Evolutionary conservation across 1,140 invertebrate genomes (phyloP).

Genomic region (Nasonia vitripennis): DNA sequence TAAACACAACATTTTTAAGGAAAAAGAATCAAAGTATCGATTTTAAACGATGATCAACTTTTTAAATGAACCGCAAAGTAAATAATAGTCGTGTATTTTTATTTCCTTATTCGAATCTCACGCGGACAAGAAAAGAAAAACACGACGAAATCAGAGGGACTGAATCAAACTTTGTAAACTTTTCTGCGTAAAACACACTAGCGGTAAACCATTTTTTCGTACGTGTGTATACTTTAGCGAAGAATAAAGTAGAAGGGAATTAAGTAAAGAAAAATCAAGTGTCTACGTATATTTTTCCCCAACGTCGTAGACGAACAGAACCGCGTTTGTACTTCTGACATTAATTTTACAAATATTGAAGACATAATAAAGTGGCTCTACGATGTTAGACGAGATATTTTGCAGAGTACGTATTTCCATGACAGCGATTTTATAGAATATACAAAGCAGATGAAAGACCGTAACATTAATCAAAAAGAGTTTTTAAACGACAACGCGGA

Average conservation of each 20-base stretch:
- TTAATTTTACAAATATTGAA: constrained; percentile 39
- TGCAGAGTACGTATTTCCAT: constrained; percentile 51
- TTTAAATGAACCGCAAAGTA: constrained; percentile 19
- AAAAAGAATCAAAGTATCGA: constrained; percentile 45
- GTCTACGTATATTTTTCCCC: constrained; percentile 49
- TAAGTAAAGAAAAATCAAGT: constrained; percentile 38
- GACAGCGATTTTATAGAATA: constrained; percentile 51
- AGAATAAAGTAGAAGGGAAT: constrained; percentile 37
- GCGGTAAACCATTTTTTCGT: constrained; percentile 24
- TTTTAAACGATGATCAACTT: constrained; percentile 55
- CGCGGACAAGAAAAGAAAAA: constrained; percentile 50
- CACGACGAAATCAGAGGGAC: constrained; percentile 32
- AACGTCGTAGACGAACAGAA: constrained; percentile 42
- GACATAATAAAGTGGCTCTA: constrained; percentile 30
- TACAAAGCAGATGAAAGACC: constrained; percentile 15
- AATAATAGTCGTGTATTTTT: constrained; percentile 18
- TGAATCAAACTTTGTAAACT: constrained; percentile 48
- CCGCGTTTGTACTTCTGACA: constrained; percentile 40
- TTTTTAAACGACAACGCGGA: constrained; percentile 13
- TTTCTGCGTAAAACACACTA: constrained; percentile 18
- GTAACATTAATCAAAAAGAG: constrained; percentile 37
- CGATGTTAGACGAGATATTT: constrained; percentile 39
- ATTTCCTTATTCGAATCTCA: constrained; percentile 22
- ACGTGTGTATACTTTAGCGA: constrained; percentile 40
- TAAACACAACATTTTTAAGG: constrained; percentile 21